Base-by-base conservation (phyloP, 2,797 vertebrate species). In the Spea hammondii region DNA sequence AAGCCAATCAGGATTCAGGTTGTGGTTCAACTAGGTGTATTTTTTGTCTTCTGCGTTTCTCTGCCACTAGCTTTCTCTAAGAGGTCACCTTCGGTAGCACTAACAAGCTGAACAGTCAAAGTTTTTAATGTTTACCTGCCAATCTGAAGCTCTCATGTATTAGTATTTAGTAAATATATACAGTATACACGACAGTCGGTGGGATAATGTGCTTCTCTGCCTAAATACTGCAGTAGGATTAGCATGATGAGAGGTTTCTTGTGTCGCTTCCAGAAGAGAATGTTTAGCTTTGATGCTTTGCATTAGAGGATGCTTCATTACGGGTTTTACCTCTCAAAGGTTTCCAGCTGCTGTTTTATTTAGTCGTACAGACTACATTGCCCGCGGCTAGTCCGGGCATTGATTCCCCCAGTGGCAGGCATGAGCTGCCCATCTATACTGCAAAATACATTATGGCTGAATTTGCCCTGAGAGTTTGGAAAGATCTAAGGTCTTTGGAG, bases 401-500 rank as follows among this genome's bases (percentile, higher is more conserved):
- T 86, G 89, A 90, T 89, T 92, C 88, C 88, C 89, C 87, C 83
- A 86, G 86, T 65, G 85, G 86, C 88, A 85, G 71, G 59, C 87
- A 90, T 90, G 86, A 88, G 87, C 89, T 89, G 85, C 85, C 88
- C 86, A 86, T 84, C 86, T 86, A 83, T 84, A 79, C 87, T 88
- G 85, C 85, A 89, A 87, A 91, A 89, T 89, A 88, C 88, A 88
- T 86, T 87, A 90, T 79, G 85, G 87, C 83, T 88, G 88, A 88
- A 89, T 88, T 89, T 89, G 88, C 90, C 89, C 88, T 88, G 86
- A 86, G 90, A 91, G 86, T 92, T 90, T 91, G 89, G 87, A 91
- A 92, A 90, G 89, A 92, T 89, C 88, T 92, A 88, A 92, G 87
- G 86, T 91, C 91, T 93, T 90, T 83, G 83, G 90, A 91, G 91